These are phyloP conservation scores for Andricus grossulariae DNA, from an alignment of 1,140 invertebrate genomes.

Conservation along the genomic window DNA sequence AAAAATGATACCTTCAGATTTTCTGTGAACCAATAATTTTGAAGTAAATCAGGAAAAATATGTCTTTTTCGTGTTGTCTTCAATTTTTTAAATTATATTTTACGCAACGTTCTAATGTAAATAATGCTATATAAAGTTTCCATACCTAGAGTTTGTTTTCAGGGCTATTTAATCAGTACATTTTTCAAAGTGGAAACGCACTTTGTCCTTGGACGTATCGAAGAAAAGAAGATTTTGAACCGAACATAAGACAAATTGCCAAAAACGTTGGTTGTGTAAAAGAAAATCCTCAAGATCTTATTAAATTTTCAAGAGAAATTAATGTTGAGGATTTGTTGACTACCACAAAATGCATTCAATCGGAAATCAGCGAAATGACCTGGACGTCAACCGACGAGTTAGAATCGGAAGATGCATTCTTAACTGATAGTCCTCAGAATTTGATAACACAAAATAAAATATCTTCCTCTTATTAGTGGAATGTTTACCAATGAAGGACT, in stretches of 20 bases:
- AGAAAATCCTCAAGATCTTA: background rate
- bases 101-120: too few relatives aligned
- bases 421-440: background rate
- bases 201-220: slow-evolving; percentile 56
- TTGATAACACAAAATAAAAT: background rate
- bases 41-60: too few relatives aligned
- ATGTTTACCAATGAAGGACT: background rate
- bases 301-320: background rate
- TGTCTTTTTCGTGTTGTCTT: too few relatives aligned
- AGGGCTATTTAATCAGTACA: slow-evolving; percentile 74
- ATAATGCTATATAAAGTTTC: too few relatives aligned
- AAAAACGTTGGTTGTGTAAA: background rate
- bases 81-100: too few relatives aligned
- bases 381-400: background rate
- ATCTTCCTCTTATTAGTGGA: background rate
- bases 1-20: too few relatives aligned
- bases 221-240: background rate
- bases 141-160: slow-evolving; percentile 44
- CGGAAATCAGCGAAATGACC: background rate
- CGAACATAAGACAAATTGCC: background rate
- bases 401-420: background rate
- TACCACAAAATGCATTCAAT: background rate
- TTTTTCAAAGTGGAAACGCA: slow-evolving; percentile 76
- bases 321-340: background rate
- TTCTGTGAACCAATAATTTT: too few relatives aligned